Base-by-base conservation (phyloP, 2,888 invertebrate genomes). In the Pogonocherus hispidulus region DNA sequence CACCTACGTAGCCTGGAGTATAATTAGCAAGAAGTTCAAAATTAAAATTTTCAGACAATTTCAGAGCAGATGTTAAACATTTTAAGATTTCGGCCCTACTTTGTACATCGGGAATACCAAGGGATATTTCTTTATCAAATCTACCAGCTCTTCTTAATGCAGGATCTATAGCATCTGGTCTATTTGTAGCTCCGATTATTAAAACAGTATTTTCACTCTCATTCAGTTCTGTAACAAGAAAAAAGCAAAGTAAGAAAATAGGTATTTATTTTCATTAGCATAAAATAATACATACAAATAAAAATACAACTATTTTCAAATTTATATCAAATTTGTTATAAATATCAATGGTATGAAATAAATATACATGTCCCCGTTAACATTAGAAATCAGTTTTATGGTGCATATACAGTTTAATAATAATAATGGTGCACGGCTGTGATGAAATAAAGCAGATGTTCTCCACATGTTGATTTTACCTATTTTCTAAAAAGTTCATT, bases 1-100 rank as follows among this genome's bases (percentile, higher is more conserved):
- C 97, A 11, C 98, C 99, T 35, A 98, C 98, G 87, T 93, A 99
- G 0, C 99, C 99, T 0, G 99, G 99, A 5, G 97, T 97, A 57
- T 93, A 88, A 78, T 92, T 91, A 20, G 97, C 96, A 71, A 99
- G 86, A 56, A 87, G 86, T 64, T 89, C 87, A 80, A 92, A 91
- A 83, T 93, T 91, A 76, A 98, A 90, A 78, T 91, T 90, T 1
- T 90, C 86, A 68, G 89, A 87, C 51, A 97, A 84, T 62, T 90
- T 89, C 64, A 97, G 86, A 60, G 90, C 90, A 65, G 90, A 88
- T 78, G 94, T 93, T 67, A 96, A 87, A 2, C 91, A 88, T 77
- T 87, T 83, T 57, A 98, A 85, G 70, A 98, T 98, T 79, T 94
- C 92, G 77, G 88, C 88, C 72, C 99, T 90, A 2, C 96, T 92